Evolutionary conservation across 1,140 invertebrate genomes (phyloP), one percentile per base, ranked within the genome.

Genomic region (Solenopsis fugax): DNA sequence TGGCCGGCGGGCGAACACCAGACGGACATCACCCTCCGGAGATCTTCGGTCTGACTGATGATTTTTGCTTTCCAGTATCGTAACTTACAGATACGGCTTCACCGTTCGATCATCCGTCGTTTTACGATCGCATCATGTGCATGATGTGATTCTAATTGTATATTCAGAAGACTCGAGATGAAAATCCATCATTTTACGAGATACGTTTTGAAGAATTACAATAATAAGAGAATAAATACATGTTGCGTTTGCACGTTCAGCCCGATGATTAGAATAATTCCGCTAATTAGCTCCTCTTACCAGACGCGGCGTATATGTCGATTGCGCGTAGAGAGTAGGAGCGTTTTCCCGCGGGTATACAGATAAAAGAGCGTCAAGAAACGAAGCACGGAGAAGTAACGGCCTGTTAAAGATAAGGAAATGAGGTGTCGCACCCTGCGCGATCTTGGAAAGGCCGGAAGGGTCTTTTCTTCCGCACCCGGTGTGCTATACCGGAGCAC

Each of bases 371-470:
- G 86, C 56, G 85, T 76, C 71, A 67, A 85, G 85, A 88, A 87
- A 84, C 71, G 82, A 62, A 72, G 80, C 81, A 87, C 76, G 87
- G 81, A 84, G 77, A 88, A 91, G 93, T 95, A 95, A 95, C 94
- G 93, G 94, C 87, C 94, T 95, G 94, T 95, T 95, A 95, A 94
- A 95, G 95, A 95, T 95, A 95, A 95, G 95, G 94, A 95, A 95
- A 95, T 95, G 94, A 95, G 95, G 95, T 95, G 94, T 95, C 94
- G 94, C 94, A 91, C 91, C 87, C 88, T 87, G 92, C 90, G 87
- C 56, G 41, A 89, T 92, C 91, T 67, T 71, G 75, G 89, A 78
- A 87, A 77, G 87, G 87, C 89, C 89, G 75, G 87, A 92, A 91
- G 78, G 92, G 87, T 89, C 92, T 91, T 92, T 92, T 92, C 91